Conservation (phyloP, 2,797 vertebrate genomes). For the Decapterus maruadsi region DNA sequence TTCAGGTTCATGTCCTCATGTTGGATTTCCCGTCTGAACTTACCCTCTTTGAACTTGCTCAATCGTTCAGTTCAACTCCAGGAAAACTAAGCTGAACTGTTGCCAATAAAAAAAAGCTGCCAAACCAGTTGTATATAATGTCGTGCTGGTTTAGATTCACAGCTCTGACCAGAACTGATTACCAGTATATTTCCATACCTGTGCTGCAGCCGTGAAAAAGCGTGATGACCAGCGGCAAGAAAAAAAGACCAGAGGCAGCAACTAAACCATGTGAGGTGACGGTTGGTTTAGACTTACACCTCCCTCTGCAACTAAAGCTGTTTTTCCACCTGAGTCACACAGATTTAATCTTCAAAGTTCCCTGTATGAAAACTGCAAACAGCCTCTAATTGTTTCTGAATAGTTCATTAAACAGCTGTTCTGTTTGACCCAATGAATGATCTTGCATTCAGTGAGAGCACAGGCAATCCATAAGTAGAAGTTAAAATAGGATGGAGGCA, state of each 20-base stretch:
- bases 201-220: not conserved
- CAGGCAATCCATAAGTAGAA: not conserved
- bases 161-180: not conserved
- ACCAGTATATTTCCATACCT: constrained; percentile 23
- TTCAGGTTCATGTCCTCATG: not conserved
- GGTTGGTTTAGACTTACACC: constrained; percentile 58
- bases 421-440: not conserved
- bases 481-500: no score
- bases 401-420: not conserved
- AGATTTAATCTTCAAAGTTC: constrained; percentile 53
- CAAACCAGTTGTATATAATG: not conserved
- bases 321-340: constrained; percentile 45
- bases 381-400: not conserved
- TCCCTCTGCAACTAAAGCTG: constrained; percentile 28
- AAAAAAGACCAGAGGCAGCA: constrained; percentile 13
- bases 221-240: not conserved
- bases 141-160: not conserved
- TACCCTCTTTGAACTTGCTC: not conserved
- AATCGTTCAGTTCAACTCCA: not conserved
- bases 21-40: not conserved
- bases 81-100: not conserved
- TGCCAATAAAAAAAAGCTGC: constrained; percentile 9
- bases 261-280: constrained; percentile 10
- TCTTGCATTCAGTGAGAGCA: not conserved
- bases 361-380: not conserved